phyloP scores from a whole-genome alignment of 2,888 invertebrate genomes.

The Xestia rhomboidea region DNA sequence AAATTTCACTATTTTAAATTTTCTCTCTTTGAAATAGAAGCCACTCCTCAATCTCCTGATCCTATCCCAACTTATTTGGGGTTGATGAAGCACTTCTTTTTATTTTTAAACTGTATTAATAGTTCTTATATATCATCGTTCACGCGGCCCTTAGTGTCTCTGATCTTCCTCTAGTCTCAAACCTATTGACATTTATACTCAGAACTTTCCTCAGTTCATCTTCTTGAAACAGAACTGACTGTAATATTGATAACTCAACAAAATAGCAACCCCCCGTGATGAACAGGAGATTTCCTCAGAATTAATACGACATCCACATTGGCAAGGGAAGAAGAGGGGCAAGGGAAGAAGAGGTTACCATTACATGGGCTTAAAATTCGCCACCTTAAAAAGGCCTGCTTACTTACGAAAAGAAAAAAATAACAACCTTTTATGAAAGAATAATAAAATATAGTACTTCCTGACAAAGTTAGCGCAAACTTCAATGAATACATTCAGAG shows the following conservation, averaged over 20 bases:
- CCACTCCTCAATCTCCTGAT: no score
- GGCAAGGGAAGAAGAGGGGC: not conserved
- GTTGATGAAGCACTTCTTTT: not conserved
- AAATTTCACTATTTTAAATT: no score
- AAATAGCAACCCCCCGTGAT: not conserved
- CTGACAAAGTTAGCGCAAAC: conserved; percentile 34
- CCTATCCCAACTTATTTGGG: not conserved
- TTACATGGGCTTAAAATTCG: not conserved
- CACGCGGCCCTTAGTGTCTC: not conserved
- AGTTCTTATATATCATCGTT: not conserved
- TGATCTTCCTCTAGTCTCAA: not conserved
- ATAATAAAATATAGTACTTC: conserved; percentile 21
- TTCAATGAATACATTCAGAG: conserved; percentile 29
- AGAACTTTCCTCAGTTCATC: not conserved
- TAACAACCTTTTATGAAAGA: not conserved
- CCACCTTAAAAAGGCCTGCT: not conserved
- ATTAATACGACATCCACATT: not conserved
- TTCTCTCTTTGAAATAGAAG: not conserved
- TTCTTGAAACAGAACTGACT: not conserved
- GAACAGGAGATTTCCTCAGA: not conserved
- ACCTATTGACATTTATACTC: not conserved
- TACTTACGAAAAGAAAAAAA: conserved; percentile 7
- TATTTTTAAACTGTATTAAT: not conserved
- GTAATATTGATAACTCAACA: no score
- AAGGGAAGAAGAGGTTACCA: not conserved